Conservation (phyloP, 2,888 invertebrate species). For the Apotomis capreana region DNA sequence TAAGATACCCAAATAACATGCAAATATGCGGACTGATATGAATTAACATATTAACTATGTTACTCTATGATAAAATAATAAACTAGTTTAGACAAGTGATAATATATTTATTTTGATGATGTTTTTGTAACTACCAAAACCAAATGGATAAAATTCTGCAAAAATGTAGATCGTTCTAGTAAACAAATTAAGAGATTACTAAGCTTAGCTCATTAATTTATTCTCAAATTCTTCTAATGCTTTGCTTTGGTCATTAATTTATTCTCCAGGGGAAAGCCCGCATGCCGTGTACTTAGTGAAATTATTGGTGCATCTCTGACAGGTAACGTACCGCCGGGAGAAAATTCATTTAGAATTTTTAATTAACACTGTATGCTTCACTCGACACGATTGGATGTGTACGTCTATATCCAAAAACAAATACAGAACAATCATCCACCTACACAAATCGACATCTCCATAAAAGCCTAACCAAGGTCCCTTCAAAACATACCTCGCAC, state of each 20-base stretch:
- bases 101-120: constrained; percentile 1
- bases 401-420: constrained; percentile 27
- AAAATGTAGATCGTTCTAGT: not conserved
- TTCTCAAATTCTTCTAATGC: constrained; percentile 21
- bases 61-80: constrained; percentile 2
- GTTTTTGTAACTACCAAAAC: not conserved
- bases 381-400: constrained; percentile 5
- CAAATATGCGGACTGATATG: constrained; percentile 8
- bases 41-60: constrained; percentile 10
- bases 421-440: constrained; percentile 53
- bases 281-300: constrained; percentile 52
- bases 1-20: constrained; percentile 26
- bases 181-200: constrained; percentile 17
- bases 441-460: constrained; percentile 54
- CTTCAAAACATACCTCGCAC: constrained; percentile 21
- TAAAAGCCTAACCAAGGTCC: constrained; percentile 48
- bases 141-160: not conserved
- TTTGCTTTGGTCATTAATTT: constrained; percentile 15
- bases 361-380: constrained; percentile 21
- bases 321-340: constrained; percentile 54
- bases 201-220: constrained; percentile 23
- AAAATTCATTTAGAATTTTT: constrained; percentile 45
- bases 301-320: constrained; percentile 69
- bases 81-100: constrained; percentile 16
- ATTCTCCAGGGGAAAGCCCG: constrained; percentile 49